Percentiles rank a stretch among this genome's conserved stretches.
These are phyloP conservation scores for Thecocarcelia acutangulata DNA, from an alignment of 2,888 invertebrate species.

Conservation along the genomic window DNA sequence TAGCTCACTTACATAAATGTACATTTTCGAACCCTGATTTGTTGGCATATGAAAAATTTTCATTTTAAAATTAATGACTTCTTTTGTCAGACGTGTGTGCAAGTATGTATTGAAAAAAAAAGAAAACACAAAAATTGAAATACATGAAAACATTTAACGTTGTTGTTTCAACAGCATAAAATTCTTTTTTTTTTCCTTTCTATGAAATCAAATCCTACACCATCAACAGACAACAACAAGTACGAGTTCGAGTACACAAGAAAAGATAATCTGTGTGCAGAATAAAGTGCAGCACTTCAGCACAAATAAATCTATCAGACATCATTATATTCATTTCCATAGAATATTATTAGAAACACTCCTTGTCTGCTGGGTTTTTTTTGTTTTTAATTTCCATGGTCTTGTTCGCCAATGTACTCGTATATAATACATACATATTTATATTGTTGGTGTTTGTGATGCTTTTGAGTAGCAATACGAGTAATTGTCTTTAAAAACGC, in stretches of 20 bases:
- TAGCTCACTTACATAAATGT: too few species aligned
- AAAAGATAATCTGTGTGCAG: constrained; percentile 33
- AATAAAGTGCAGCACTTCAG: constrained; percentile 30
- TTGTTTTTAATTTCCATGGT: background rate
- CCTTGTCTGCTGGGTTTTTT: constrained; percentile 50
- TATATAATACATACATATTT: background rate
- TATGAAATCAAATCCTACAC: constrained; percentile 51
- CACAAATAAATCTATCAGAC: constrained; percentile 57
- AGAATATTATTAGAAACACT: constrained; percentile 61
- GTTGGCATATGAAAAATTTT: constrained; percentile 26
- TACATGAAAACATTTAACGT: constrained; percentile 37
- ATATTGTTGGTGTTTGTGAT: background rate
- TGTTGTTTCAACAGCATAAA: background rate
- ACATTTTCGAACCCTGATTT: background rate
- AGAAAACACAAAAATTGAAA: constrained; percentile 34
- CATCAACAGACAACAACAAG: constrained; percentile 24
- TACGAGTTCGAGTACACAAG: background rate
- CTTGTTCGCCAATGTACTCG: background rate
- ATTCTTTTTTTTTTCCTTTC: background rate
- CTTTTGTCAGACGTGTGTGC: constrained; percentile 8
- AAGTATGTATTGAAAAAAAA: constrained; percentile 17
- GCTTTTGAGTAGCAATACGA: too few species aligned
- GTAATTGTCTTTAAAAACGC: too few species aligned
- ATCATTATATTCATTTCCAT: constrained; percentile 63
- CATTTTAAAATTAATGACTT: constrained; percentile 51